A percentile compares a stretch with the other conserved stretches of the same genome.
Conservation (phyloP, 2,113 vertebrate species). For the Holacanthus passer region DNA sequence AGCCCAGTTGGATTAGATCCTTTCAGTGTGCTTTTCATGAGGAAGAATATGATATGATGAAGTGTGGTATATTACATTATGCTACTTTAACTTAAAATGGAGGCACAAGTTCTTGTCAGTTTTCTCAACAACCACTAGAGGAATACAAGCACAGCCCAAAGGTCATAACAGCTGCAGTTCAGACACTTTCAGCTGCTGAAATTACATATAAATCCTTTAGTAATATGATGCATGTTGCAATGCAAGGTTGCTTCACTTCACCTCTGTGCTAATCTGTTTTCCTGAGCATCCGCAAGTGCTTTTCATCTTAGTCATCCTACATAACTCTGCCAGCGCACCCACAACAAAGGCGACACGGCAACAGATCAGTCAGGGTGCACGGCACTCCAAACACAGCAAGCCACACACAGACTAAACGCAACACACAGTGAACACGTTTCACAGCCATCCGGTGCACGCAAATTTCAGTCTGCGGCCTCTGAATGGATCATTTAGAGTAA, state of each 20-base stretch:
- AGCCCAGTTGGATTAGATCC: no score
- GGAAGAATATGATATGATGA: no score
- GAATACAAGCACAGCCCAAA: conserved; percentile 3
- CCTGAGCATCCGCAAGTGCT: conserved; percentile 27
- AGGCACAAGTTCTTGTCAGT: no score
- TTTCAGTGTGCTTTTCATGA: no score
- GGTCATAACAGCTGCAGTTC: background rate
- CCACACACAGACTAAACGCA: conserved; percentile 58
- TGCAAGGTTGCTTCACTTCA: background rate
- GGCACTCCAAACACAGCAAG: conserved; percentile 37
- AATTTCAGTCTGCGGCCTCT: background rate
- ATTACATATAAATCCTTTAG: background rate
- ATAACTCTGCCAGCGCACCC: conserved; percentile 27
- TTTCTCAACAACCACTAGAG: background rate
- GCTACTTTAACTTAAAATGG: no score
- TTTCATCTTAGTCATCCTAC: conserved; percentile 50
- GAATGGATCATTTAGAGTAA: background rate
- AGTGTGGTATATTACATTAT: no score
- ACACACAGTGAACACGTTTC: conserved; percentile 13
- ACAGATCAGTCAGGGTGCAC: conserved; percentile 31
- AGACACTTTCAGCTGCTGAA: background rate
- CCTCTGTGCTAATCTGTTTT: conserved; percentile 34
- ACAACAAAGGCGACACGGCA: conserved; percentile 43
- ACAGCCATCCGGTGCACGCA: background rate
- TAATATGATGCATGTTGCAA: background rate